phyloP scores from a whole-genome alignment of 2,113 vertebrate species.

The Tenebrosternarchus preto region DNA sequence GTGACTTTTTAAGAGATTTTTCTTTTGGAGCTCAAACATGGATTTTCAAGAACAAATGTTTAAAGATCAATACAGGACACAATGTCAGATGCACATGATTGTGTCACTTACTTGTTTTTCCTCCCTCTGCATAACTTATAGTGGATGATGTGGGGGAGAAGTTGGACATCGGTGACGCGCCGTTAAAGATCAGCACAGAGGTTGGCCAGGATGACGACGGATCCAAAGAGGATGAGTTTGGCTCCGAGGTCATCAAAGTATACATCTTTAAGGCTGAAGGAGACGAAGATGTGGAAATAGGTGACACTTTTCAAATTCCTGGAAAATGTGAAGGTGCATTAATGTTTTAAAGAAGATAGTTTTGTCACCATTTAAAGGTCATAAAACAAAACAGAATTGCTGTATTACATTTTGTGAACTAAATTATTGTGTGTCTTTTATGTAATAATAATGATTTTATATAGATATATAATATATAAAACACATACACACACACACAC shows the following conservation, averaged over 20 bases:
- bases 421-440: constrained; percentile 1
- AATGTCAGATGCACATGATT: neutral
- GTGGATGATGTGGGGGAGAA: constrained; percentile 98
- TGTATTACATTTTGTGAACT: neutral
- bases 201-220: constrained; percentile 85
- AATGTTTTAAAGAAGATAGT: neutral
- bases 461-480: no score
- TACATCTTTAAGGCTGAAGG: constrained; percentile 99
- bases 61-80: neutral
- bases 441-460: no score
- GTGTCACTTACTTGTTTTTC: neutral
- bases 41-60: neutral
- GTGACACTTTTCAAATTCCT: constrained; percentile 64
- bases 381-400: neutral
- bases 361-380: neutral
- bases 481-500: no score
- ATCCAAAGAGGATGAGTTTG: constrained; percentile 89
- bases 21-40: neutral
- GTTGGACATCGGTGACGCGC: constrained; percentile 90
- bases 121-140: constrained; percentile 64
- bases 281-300: constrained; percentile 98
- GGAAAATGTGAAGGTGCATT: neutral
- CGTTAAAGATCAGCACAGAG: constrained; percentile 93
- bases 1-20: neutral
- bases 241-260: constrained; percentile 98